Conservation (phyloP, 2,888 invertebrate species). For the Philereme transversata region DNA sequence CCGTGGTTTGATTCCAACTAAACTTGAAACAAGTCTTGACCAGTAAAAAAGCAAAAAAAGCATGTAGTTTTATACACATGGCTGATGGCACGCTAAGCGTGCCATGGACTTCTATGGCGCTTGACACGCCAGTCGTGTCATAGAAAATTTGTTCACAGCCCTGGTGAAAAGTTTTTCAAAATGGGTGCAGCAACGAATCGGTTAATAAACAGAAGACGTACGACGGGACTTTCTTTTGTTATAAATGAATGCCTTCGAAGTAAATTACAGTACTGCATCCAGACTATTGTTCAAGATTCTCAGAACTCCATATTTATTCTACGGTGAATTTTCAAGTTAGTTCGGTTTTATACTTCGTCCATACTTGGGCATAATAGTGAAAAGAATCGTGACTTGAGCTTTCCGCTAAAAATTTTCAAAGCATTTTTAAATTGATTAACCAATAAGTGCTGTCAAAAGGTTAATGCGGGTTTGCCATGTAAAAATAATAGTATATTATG, state of each 20-base stretch:
- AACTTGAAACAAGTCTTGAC: too few species aligned
- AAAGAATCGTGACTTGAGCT: neutral
- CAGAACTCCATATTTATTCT: constrained; percentile 2
- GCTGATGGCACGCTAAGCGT: too few species aligned
- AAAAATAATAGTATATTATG: too few species aligned
- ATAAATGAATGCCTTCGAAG: constrained; percentile 5
- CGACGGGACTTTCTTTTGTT: constrained; percentile 12
- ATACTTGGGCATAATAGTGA: neutral
- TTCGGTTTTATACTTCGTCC: neutral
- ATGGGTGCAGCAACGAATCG: neutral
- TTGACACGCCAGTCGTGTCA: too few species aligned
- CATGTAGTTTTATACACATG: too few species aligned
- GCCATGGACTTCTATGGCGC: too few species aligned
- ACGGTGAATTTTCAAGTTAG: neutral
- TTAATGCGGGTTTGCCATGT: too few species aligned
- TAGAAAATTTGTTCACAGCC: too few species aligned
- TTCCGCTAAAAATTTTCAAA: neutral
- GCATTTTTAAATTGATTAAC: neutral
- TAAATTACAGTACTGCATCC: constrained; percentile 10
- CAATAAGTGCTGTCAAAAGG: too few species aligned
- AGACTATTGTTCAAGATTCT: constrained; percentile 14
- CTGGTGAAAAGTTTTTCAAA: too few species aligned
- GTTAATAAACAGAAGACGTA: constrained; percentile 12
- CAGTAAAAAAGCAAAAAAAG: too few species aligned
- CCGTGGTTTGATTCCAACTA: too few species aligned